Base-by-base conservation (phyloP, 2,797 vertebrate species). In the Carduelis carduelis region DNA sequence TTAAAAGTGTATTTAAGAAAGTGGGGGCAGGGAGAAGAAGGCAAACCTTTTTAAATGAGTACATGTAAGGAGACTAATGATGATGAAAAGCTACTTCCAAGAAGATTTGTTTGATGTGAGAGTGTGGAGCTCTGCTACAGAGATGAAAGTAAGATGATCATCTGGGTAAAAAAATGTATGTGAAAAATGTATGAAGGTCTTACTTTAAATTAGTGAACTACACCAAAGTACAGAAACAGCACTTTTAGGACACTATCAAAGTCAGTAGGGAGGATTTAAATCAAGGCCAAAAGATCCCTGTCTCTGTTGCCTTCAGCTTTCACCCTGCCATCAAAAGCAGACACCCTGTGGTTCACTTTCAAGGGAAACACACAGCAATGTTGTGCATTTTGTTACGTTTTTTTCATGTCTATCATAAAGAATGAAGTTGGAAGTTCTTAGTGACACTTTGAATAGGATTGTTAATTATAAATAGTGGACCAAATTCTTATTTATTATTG, bases 121-220 rank as follows among this genome's bases (percentile, higher is more conserved):
- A 77, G 4, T n/a, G 7, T 26, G 35, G 18, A 74, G 11, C 7
- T 50, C 49, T 64, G 52, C 30, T 90, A 56, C 27, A 49, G 61
- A 90, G 68, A 83, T 80, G 76, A 86, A 96, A 96, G 70, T 37
- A 70, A 78, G 44, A 61, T 27, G 50, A 84, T 80, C 66, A 88
- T 39, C 44, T 83, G 71, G 43, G 26, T 69, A 92, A 95, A 93
- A 88, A 83, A 88, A 76, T 12, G 3, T 15, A n/a, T 41, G 37
- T 32, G 53, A 91, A 95, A 94, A 93, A 95, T 87, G 5, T 47
- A 77, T 72, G 61, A 90, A 49, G 20, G 11, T 47, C 77, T 84
- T 66, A 74, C 18, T 27, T 66, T 83, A 90, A 89, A 87, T 93
- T 77, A 94, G 47, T 47, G 41, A 94, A 89, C 64, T 87, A 52